Base-by-base conservation (phyloP, 1,140 invertebrate species). In the Holotrichia oblita region DNA sequence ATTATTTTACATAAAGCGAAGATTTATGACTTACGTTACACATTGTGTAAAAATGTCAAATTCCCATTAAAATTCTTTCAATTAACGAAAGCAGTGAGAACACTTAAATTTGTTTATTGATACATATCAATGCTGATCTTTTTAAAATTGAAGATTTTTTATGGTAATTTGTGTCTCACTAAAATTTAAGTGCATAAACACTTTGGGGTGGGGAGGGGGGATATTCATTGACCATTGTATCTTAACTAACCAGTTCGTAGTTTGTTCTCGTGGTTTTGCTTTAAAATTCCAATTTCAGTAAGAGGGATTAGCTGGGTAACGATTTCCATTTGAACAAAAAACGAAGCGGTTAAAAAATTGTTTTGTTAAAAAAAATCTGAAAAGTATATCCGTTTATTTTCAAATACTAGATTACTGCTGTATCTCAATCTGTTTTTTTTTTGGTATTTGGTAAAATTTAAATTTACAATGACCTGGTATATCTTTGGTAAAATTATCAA, bases 291-390 rank as follows among this genome's bases (percentile, higher is more conserved):
- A 74, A 22, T 3, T n/a, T 74, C 3, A 44, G n/a, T 27, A 27
- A 69, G 22, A 69, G 6, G n/a, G 14, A 17, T 55, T 69, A 69
- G 22, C 20, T 24, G 61, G 61, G 61, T 69, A 69, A 69, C 61
- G 2, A 55, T 69, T 34, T 24, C 7, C 61, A 69, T 69, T 69
- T 20, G 22, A 69, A 22, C 27, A 12, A 69, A 34, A 22, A 27
- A 69, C 22, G 22, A 69, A 22, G 3, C 9, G 61, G 61, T 69
- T 69, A 22, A 69, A 69, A n/a, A 69, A 20, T 27, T 69, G 44
- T 74, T 74, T 74, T 74, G 73, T 74, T 40, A 74, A 74, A 42
- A 74, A 74, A 74, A 74, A 74, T 9, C 6, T 34, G 61, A 69
- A 69, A 69, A 69, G 22, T 69, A 69, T 34, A 9, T 69, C 61